Evolutionary conservation across 2,113 vertebrate species (phyloP).

Genomic region (Xyliphius kryptos): DNA sequence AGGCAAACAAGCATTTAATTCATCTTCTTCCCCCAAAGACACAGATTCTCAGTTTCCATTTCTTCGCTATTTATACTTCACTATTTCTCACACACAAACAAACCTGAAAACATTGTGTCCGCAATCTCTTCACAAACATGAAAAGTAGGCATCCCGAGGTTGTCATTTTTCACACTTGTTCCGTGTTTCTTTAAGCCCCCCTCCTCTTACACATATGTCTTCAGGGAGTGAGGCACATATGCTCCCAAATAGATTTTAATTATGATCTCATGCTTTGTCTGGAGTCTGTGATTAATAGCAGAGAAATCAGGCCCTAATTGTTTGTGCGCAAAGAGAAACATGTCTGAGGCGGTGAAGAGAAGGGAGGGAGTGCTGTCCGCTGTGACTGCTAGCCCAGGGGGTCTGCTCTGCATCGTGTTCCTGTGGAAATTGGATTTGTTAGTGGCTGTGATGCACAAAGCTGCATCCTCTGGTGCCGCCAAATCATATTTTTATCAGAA

Average conservation of each 20-base stretch:
- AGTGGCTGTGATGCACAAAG: constrained; percentile 17
- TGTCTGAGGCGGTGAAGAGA: constrained; percentile 12
- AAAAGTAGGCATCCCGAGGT: background rate
- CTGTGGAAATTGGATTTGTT: constrained; percentile 45
- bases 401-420: constrained; percentile 38
- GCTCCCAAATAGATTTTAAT: constrained; percentile 68
- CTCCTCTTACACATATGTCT: constrained; percentile 48
- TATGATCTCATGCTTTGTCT: constrained; percentile 64
- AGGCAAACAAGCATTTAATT: constrained; percentile 41
- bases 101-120: too few relatives aligned
- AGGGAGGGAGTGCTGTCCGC: constrained; percentile 24
- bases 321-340: constrained; percentile 46
- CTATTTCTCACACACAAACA: background rate
- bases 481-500: too few relatives aligned
- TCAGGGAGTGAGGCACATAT: constrained; percentile 58
- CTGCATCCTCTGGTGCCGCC: constrained; percentile 24
- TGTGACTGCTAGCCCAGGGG: constrained; percentile 20
- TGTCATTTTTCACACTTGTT: constrained; percentile 36
- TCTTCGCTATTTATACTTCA: background rate
- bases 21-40: constrained; percentile 30
- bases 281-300: constrained; percentile 64
- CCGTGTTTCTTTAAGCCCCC: constrained; percentile 49
- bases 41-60: constrained; percentile 16
- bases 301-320: constrained; percentile 66
- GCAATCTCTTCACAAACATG: too few relatives aligned